These are phyloP conservation scores for Drosophila bunnanda DNA, from an alignment of 2,888 invertebrate genomes.

Conservation along the genomic window DNA sequence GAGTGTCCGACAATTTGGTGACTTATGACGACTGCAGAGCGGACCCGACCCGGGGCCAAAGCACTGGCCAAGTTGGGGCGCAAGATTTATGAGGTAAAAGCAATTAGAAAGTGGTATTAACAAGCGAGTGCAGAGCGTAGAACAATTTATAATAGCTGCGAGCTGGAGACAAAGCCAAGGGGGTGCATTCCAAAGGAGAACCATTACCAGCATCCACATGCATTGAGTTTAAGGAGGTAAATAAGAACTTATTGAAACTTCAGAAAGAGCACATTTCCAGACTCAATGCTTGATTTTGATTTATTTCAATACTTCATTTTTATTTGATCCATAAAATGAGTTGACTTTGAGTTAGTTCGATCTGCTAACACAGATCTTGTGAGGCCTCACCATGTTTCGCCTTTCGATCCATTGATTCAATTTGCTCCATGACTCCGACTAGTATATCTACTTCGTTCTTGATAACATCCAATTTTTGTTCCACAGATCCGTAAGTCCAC, in stretches of 20 bases:
- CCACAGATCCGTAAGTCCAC: slow-evolving; percentile 54
- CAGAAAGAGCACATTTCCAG: not conserved
- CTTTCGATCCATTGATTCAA: slow-evolving; percentile 5
- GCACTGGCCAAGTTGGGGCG: slow-evolving; percentile 35
- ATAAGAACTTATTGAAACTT: not conserved
- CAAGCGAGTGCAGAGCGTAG: slow-evolving; percentile 62
- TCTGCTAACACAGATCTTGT: slow-evolving; percentile 21
- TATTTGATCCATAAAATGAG: not conserved
- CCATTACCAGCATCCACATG: not conserved
- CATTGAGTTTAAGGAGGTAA: not conserved
- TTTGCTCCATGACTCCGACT: slow-evolving; percentile 64
- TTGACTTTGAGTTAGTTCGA: not conserved
- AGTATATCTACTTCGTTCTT: slow-evolving; percentile 81
- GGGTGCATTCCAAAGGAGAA: not conserved
- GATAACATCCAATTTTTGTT: slow-evolving; percentile 79
- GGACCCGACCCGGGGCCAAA: slow-evolving; percentile 23
- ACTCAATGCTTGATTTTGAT: not conserved
- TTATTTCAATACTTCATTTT: not conserved
- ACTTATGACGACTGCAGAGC: slow-evolving; percentile 76
- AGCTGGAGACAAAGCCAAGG: slow-evolving; percentile 6
- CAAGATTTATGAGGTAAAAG: slow-evolving; percentile 78
- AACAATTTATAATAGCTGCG: slow-evolving; percentile 65
- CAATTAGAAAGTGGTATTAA: slow-evolving; percentile 77
- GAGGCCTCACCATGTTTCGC: not conserved
- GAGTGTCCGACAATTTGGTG: slow-evolving; percentile 75